Conservation (phyloP, 2,113 vertebrate genomes). For the Entelurus aequoreus region DNA sequence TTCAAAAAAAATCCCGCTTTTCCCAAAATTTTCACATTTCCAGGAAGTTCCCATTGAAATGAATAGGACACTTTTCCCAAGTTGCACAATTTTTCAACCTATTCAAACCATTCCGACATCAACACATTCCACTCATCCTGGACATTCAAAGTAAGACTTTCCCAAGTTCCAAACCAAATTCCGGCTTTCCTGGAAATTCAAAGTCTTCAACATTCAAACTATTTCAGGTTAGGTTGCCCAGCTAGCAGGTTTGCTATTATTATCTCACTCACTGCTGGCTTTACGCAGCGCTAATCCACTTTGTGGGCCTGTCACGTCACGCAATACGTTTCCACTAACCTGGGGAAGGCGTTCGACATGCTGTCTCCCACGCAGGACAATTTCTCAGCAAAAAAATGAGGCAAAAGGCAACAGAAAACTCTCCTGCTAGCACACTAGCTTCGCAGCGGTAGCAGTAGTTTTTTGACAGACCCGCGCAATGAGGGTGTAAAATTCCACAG, state of each 20-base stretch:
- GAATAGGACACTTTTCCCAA: too few relatives aligned
- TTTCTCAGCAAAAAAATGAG: too few relatives aligned
- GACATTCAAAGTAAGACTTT: too few relatives aligned
- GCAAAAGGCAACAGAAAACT: neutral
- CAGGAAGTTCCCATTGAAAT: too few relatives aligned
- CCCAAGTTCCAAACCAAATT: too few relatives aligned
- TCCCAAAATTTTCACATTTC: too few relatives aligned
- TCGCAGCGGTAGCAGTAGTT: neutral
- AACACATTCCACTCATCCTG: too few relatives aligned
- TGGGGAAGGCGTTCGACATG: neutral
- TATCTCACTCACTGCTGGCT: constrained; percentile 47
- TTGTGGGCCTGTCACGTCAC: constrained; percentile 41
- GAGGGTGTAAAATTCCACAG: constrained; percentile 7
- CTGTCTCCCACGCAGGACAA: neutral
- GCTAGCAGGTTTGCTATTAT: constrained; percentile 34
- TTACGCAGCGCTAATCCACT: constrained; percentile 65
- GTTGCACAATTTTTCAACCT: too few relatives aligned
- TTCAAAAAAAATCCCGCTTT: too few relatives aligned
- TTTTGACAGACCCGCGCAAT: constrained; percentile 64
- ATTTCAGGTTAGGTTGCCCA: constrained; percentile 8
- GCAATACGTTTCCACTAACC: constrained; percentile 13
- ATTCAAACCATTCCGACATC: too few relatives aligned
- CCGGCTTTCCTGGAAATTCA: too few relatives aligned
- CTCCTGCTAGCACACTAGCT: neutral
- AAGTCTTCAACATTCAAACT: too few relatives aligned